A percentile compares a stretch with the other conserved stretches of the same genome.
phyloP scores from a whole-genome alignment of 2,888 invertebrate genomes.

The Caenorhabditis angaria region DNA sequence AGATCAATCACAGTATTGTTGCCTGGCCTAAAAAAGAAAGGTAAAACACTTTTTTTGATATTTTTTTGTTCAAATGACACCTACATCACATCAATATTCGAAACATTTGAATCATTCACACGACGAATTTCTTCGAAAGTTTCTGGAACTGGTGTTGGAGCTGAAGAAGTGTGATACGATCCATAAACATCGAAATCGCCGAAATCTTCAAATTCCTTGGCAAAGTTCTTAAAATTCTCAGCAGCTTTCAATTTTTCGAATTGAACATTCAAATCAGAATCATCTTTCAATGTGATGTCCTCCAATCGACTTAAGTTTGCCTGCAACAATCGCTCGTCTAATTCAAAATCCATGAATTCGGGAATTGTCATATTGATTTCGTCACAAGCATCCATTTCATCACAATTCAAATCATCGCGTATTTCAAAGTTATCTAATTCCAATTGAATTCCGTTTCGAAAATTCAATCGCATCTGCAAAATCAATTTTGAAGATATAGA shows the following conservation, averaged over 20 bases:
- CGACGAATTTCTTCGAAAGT: background rate
- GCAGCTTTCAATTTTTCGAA: conserved; percentile 7
- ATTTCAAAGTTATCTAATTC: conserved; percentile 20
- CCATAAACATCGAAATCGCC: conserved; percentile 6
- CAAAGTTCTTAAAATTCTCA: background rate
- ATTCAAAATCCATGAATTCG: conserved; percentile 27
- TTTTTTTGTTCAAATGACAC: background rate
- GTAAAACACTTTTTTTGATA: no score
- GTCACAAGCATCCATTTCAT: conserved; percentile 2
- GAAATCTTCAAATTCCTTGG: background rate
- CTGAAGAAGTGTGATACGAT: background rate
- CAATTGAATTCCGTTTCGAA: conserved; percentile 27
- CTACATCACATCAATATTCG: background rate
- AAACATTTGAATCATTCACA: background rate
- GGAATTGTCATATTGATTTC: conserved; percentile 37
- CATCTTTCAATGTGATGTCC: conserved; percentile 40
- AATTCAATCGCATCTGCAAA: conserved; percentile 38
- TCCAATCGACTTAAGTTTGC: conserved; percentile 35
- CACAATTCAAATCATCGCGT: background rate
- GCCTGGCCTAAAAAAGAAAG: background rate
- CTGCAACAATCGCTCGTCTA: conserved; percentile 25
- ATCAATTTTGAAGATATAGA: no score
- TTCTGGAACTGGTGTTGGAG: background rate
- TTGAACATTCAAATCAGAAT: conserved; percentile 17
- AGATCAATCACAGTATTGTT: background rate